Evolutionary conservation across 2,113 vertebrate species (phyloP), one percentile per base, ranked within the genome.

Genomic region (Carlito syrichta): DNA sequence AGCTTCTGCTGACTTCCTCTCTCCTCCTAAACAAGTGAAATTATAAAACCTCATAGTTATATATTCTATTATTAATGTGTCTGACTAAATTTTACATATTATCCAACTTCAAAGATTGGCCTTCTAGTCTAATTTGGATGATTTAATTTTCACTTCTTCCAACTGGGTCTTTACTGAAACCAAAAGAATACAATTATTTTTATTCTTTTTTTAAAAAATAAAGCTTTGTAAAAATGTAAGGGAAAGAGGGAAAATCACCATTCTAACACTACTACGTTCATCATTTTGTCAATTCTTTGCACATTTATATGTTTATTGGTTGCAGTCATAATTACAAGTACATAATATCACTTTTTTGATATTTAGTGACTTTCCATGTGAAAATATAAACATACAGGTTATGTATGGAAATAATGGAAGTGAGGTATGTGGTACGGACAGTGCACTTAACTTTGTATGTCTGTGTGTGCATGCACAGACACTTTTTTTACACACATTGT

Each of bases 251-350:
- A 74, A 92, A 89, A 74, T 86, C 40, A 88, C n/a, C 27, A 68
- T 95, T 92, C 19, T 85, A 63, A 78, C 58, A 69, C 25, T 35
- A 77, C 35, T 25, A 1, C 16, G 11, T 38, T 52, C 14, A 38
- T 93, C n/a, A 66, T 97, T 96, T 94, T 93, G 30, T 87, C 63
- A 50, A 27, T 81, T 88, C n/a, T 71, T 32, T 86, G 25, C 30
- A 71, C 25, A 91, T 83, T 79, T 96, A 48, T 74, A 50, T 94
- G 95, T 94, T 89, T 93, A 81, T 85, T 94, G 82, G 32, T 86
- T 71, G 40, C 17, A 77, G 60, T 84, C 71, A 76, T 60, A 43
- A 32, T 88, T 91, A 88, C 73, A 43, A 32, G 85, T 91, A 88
- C 73, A 60, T 10, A 84, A 20, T 77, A 50, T 93, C 25, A 73